phyloP scores from a whole-genome alignment of 2,888 invertebrate species.

The Nymphalis c-album region DNA sequence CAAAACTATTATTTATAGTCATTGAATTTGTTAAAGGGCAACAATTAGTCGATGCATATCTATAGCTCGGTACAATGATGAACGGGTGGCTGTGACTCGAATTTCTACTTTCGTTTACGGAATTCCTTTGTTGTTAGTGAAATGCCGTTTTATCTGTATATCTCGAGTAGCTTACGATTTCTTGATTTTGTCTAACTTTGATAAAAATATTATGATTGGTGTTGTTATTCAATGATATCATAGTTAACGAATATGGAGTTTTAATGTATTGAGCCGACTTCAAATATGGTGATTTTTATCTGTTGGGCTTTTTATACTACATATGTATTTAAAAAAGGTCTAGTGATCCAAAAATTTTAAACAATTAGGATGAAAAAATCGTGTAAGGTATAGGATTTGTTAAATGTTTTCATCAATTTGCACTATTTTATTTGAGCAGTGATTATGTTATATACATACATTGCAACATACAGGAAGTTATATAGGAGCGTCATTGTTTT shows the following conservation, averaged over 20 bases:
- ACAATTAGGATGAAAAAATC: too few species aligned
- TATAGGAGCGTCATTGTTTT: too few species aligned
- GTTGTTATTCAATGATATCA: constrained; percentile 1
- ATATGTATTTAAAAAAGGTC: too few species aligned
- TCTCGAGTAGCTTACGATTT: constrained; percentile 31
- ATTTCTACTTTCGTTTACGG: constrained; percentile 37
- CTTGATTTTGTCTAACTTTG: constrained; percentile 29
- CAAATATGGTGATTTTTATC: too few species aligned
- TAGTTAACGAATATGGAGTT: neutral
- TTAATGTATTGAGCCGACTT: neutral
- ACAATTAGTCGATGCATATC: constrained; percentile 64
- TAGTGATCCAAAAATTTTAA: too few species aligned
- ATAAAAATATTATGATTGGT: constrained; percentile 35
- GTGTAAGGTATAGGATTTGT: too few species aligned
- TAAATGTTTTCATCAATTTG: too few species aligned
- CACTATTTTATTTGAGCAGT: too few species aligned
- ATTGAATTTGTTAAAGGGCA: constrained; percentile 63
- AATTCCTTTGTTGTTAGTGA: constrained; percentile 34
- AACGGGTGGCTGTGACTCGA: constrained; percentile 39
- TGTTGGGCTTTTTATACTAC: too few species aligned
- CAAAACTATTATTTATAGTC: constrained; percentile 46
- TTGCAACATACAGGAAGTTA: too few species aligned
- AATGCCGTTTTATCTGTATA: constrained; percentile 30
- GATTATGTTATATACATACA: too few species aligned
- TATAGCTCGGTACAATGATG: constrained; percentile 45